These are phyloP conservation scores for Catocala sponsa DNA, from an alignment of 2,888 invertebrate genomes.

Conservation along the genomic window DNA sequence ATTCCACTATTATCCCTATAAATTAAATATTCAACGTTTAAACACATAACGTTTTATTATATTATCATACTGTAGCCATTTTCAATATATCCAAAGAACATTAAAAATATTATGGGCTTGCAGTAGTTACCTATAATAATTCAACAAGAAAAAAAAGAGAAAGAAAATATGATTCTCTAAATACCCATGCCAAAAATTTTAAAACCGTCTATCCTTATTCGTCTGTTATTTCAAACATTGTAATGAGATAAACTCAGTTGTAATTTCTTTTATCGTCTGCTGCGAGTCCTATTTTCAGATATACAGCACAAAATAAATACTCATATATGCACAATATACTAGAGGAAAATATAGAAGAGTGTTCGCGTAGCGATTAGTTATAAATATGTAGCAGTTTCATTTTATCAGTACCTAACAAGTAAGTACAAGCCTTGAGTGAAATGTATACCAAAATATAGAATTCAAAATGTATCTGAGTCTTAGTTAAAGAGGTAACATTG, in stretches of 20 bases:
- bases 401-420: conserved; percentile 20
- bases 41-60: no score
- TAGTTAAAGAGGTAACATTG: conserved; percentile 4
- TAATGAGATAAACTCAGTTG: no score
- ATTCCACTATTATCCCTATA: not conserved
- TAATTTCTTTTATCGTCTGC: not conserved
- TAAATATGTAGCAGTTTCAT: conserved; percentile 31
- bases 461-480: conserved; percentile 2
- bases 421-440: conserved; percentile 32
- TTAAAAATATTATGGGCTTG: conserved; percentile 7
- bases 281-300: conserved; percentile 35
- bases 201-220: no score
- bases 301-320: conserved; percentile 41
- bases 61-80: conserved; percentile 1
- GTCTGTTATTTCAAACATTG: no score
- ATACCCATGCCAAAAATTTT: no score
- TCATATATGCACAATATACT: conserved; percentile 40
- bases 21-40: no score
- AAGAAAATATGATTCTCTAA: no score
- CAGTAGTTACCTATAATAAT: not conserved
- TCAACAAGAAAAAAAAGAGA: no score
- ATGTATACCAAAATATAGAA: conserved; percentile 27
- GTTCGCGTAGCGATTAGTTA: conserved; percentile 43
- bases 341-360: conserved; percentile 21
- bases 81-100: not conserved